A percentile compares a stretch with the other conserved stretches of the same genome.
These are phyloP conservation scores for Tangara arthus DNA, from an alignment of 2,797 vertebrate genomes.

Conservation along the genomic window DNA sequence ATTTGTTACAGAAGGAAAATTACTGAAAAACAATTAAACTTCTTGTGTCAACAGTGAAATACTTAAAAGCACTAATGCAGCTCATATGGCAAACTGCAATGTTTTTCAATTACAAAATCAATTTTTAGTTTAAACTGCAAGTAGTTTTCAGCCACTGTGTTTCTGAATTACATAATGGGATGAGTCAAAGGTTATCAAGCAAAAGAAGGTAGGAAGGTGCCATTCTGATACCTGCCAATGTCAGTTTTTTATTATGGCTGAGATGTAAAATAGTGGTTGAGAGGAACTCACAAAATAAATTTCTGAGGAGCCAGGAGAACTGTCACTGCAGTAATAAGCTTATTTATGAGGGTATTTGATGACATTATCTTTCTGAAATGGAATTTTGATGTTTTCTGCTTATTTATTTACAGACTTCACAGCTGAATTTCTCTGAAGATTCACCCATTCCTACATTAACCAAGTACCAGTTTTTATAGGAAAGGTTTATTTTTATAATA, in stretches of 20 bases:
- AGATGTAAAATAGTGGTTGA: neutral
- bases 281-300: neutral
- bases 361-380: neutral
- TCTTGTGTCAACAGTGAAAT: neutral
- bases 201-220: neutral
- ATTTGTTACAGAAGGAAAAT: neutral
- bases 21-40: neutral
- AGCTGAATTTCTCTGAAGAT: neutral
- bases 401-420: neutral
- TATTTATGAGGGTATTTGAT: neutral
- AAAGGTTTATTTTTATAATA: neutral
- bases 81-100: neutral
- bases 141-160: neutral
- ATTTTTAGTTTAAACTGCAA: neutral
- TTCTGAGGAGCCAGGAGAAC: neutral
- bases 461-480: neutral
- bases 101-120: neutral
- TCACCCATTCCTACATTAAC: neutral
- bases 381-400: neutral
- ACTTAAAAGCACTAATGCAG: neutral
- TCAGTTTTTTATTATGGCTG: neutral
- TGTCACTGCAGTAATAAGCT: neutral
- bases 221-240: neutral
- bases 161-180: neutral
- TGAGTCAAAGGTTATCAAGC: neutral